These are phyloP conservation scores for Ganaspis sp. DNA, from an alignment of 1,140 invertebrate species.

Conservation along the genomic window DNA sequence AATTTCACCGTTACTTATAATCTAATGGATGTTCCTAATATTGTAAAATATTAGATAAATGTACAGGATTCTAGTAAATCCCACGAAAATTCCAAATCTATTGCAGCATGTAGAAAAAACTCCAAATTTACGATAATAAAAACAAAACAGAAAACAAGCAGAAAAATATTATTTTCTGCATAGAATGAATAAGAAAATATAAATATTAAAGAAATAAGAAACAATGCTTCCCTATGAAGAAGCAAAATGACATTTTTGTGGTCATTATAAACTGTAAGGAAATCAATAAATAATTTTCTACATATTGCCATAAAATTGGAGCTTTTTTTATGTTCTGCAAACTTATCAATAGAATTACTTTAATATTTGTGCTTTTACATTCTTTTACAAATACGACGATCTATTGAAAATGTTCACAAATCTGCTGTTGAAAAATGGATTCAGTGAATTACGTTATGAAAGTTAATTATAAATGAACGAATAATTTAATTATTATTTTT, in stretches of 20 bases:
- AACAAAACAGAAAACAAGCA: too few species aligned
- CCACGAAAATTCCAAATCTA: background rate
- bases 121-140: too few species aligned
- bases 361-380: background rate
- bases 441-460: background rate
- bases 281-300: too few species aligned
- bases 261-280: too few species aligned
- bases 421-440: background rate
- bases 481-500: constrained; percentile 4
- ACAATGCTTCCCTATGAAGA: too few species aligned
- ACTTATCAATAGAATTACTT: background rate
- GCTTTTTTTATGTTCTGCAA: background rate
- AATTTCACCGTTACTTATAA: constrained; percentile 54
- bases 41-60: constrained; percentile 51
- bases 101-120: constrained; percentile 19
- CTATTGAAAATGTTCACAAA: background rate
- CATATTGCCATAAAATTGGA: too few species aligned
- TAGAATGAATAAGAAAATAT: too few species aligned
- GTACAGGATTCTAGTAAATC: background rate
- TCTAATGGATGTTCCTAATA: constrained; percentile 62
- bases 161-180: too few species aligned
- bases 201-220: too few species aligned
- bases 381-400: background rate
- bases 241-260: too few species aligned
- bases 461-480: background rate